Conservation (phyloP, 2,113 vertebrate genomes). For the Natator depressus region DNA sequence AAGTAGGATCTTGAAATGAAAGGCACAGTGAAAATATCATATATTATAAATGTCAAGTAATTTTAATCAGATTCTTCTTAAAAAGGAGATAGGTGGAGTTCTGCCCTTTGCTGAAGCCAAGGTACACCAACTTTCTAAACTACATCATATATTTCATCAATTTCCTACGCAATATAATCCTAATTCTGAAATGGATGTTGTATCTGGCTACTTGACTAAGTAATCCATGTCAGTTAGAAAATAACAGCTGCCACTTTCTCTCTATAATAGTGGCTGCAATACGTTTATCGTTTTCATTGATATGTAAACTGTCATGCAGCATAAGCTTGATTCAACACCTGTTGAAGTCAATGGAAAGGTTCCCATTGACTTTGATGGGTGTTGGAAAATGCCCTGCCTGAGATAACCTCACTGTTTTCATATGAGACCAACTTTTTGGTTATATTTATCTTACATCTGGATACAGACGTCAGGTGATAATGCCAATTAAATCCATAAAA, state of each 20-base stretch:
- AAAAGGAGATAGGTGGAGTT: background rate
- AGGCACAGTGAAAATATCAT: background rate
- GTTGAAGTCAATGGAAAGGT: background rate
- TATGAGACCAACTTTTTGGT: background rate
- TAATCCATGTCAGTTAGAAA: background rate
- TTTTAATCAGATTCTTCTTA: background rate
- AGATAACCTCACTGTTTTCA: too few species aligned
- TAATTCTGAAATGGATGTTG: conserved; percentile 18
- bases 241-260: background rate
- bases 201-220: conserved; percentile 9
- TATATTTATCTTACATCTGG: background rate
- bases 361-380: too few species aligned
- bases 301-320: background rate
- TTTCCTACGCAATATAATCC: background rate
- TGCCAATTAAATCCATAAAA: accelerated
- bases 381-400: too few species aligned
- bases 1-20: background rate
- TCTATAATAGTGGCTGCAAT: background rate
- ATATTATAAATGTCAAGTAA: background rate
- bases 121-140: background rate
- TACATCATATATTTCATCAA: background rate
- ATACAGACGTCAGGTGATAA: background rate
- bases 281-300: background rate
- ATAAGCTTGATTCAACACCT: background rate
- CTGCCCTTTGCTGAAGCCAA: background rate